phyloP scores from a whole-genome alignment of 2,888 invertebrate species.

The Calameuta pallipes region DNA sequence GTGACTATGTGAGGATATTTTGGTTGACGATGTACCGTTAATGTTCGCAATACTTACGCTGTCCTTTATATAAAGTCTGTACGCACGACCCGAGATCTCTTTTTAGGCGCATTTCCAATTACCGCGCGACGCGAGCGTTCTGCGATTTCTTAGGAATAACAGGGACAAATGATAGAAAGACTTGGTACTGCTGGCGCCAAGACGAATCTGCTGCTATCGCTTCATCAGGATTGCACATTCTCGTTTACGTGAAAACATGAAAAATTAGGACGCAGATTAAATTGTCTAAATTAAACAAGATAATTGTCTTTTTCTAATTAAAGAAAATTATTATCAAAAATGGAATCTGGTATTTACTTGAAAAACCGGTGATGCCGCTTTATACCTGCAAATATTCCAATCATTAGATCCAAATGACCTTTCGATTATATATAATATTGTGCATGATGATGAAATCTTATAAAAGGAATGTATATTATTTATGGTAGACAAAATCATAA shows the following conservation, averaged over 20 bases:
- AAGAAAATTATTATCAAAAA: neutral
- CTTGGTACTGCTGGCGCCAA: neutral
- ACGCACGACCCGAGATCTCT: neutral
- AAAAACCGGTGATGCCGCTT: neutral
- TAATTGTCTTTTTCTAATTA: neutral
- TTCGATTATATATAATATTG: neutral
- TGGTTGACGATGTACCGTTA: slow-evolving; percentile 3
- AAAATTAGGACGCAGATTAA: neutral
- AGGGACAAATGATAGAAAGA: no score
- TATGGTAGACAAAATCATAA: neutral
- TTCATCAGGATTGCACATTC: neutral
- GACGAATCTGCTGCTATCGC: neutral
- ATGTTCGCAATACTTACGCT: slow-evolving; percentile 3
- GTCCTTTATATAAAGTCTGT: neutral
- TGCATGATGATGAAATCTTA: neutral
- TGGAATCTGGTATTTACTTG: neutral
- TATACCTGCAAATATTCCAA: neutral
- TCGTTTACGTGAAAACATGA: neutral
- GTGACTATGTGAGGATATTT: neutral
- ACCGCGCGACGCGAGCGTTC: slow-evolving; percentile 5
- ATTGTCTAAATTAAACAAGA: neutral
- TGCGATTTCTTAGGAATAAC: neutral
- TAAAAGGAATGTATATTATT: neutral
- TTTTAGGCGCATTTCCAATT: slow-evolving; percentile 9
- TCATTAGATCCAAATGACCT: neutral